phyloP scores from a whole-genome alignment of 2,797 vertebrate species.

The Mus minutoides region DNA sequence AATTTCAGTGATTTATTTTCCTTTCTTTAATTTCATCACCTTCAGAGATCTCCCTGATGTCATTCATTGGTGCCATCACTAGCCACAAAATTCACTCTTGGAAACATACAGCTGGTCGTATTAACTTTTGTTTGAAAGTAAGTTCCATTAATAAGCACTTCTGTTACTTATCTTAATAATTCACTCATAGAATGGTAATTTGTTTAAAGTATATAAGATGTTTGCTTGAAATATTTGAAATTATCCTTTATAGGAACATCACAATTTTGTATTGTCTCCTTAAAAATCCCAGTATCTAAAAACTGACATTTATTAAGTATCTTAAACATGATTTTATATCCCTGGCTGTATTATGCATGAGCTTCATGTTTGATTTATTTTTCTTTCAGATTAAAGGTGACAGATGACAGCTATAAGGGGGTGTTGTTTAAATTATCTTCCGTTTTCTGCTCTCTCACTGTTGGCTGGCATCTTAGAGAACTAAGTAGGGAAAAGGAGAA shows the following conservation, averaged over 20 bases:
- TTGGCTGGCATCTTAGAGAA: slow-evolving; percentile 3
- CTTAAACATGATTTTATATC: not conserved
- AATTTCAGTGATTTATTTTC: not conserved
- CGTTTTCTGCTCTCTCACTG: not conserved
- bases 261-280: not conserved
- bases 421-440: slow-evolving; percentile 34
- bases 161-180: not conserved
- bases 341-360: not conserved
- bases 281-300: slow-evolving; percentile 26
- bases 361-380: slow-evolving; percentile 72
- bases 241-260: not conserved
- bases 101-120: accelerated
- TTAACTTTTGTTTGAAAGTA: not conserved
- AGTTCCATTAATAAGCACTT: not conserved
- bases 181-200: not conserved
- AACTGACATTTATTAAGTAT: slow-evolving; percentile 64
- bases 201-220: not conserved
- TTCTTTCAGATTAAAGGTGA: slow-evolving; percentile 62
- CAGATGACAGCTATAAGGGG: slow-evolving; percentile 52
- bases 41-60: not conserved
- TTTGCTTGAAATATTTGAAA: slow-evolving; percentile 5
- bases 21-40: not conserved
- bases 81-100: not conserved
- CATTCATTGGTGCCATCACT: not conserved
- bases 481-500: not conserved